Conservation (phyloP, 1,140 invertebrate genomes). For the Drosophila punjabiensis region DNA sequence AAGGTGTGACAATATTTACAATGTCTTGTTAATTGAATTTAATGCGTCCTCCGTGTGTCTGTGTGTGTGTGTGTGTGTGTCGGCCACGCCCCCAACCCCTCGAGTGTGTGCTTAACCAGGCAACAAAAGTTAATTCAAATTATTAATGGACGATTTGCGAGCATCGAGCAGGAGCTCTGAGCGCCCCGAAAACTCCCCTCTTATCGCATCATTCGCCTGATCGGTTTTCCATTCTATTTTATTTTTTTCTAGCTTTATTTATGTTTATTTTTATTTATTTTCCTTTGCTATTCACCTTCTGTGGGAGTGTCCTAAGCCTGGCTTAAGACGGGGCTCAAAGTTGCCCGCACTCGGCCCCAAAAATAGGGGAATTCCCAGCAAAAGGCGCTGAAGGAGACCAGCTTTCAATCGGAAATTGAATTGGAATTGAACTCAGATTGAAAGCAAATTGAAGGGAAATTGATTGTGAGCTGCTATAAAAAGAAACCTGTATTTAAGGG, state of each 20-base stretch:
- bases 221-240: constrained; percentile 10
- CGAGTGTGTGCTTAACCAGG: constrained; percentile 30
- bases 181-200: constrained; percentile 34
- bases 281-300: not conserved
- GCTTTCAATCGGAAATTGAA: not conserved
- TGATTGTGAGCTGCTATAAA: constrained; percentile 10
- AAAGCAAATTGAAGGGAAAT: not conserved
- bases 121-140: constrained; percentile 61
- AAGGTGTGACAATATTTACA: constrained; percentile 79
- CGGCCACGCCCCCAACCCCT: not conserved
- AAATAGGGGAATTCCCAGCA: not conserved
- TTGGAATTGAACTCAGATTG: not conserved
- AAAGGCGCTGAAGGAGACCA: not conserved
- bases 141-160: constrained; percentile 63
- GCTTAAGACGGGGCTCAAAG: not conserved
- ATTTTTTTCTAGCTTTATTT: not conserved
- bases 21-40: constrained; percentile 71
- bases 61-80: constrained; percentile 2
- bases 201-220: constrained; percentile 53
- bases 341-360: not conserved
- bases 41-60: constrained; percentile 43
- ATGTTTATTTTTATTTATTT: not conserved
- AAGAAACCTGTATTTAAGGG: not conserved
- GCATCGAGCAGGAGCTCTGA: constrained; percentile 27
- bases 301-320: constrained; percentile 7